Evolutionary conservation across 2,797 vertebrate species (phyloP), one percentile per base, ranked within the genome.

Genomic region (Melanitta fusca): DNA sequence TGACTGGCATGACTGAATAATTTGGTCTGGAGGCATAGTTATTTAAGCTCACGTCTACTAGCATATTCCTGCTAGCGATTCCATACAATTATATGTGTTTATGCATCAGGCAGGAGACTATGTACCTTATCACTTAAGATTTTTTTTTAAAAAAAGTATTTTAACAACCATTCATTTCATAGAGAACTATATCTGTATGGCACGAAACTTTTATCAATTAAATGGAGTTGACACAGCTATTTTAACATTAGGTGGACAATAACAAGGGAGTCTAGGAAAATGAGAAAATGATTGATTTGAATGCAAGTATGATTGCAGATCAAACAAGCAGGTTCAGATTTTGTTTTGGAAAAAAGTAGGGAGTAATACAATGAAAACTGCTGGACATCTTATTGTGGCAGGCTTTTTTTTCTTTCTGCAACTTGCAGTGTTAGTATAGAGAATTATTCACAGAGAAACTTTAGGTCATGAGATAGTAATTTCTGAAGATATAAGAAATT

Each of bases 21-120:
- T 91, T 95, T 91, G 54, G n/a, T 93, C 54, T 54, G 65, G 45
- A 71, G 83, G 86, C 85, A 94, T 65, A 82, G 34, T 34, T 85
- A 3, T 86, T 19, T 60, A 75, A 79, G 58, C 7, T 86, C 34
- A 80, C n/a, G 43, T 51, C 4, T 45, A 20, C 38, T 86, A 43
- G 22, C 72, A 49, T 21, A 56, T 64, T 30, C 39, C 38, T 79
- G 66, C 38, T 81, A 84, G 80, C n/a, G 72, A 34, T 53, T 88
- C 13, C 61, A 25, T 56, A 43, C 20, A 14, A 12, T 91, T 60
- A 38, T 51, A 64, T 51, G 39, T 5, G 30, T 80, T 83, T 86
- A 18, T 77, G 21, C 58, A 12, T 49, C 39, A 28, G 34, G 6
- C 17, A 73, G 51, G 54, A 36, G 32, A 22, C 56, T 90, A n/a